These are phyloP conservation scores for Brotula barbata DNA, from an alignment of 2,797 vertebrate species.

Conservation along the genomic window DNA sequence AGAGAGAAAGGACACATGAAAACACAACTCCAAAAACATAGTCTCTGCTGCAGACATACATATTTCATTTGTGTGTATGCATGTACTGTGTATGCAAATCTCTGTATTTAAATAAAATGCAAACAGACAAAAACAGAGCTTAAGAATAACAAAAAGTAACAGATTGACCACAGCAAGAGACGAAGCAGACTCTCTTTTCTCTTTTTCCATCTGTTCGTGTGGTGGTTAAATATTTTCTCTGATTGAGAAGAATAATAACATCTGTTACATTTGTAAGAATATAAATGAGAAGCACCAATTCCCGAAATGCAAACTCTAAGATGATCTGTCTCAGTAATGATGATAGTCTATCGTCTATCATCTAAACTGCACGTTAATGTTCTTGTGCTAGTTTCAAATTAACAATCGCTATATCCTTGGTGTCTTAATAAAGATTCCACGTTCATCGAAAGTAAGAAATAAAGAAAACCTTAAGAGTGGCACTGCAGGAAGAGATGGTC, in stretches of 20 bases:
- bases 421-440: neutral
- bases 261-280: too few relatives aligned
- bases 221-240: too few relatives aligned
- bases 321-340: too few relatives aligned
- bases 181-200: constrained; percentile 25
- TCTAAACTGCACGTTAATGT: neutral
- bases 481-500: constrained; percentile 16
- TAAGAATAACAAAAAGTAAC: constrained; percentile 33
- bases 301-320: too few relatives aligned
- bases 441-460: neutral
- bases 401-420: constrained; percentile 1
- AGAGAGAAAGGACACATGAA: constrained; percentile 11
- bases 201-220: constrained; percentile 17
- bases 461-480: constrained; percentile 19
- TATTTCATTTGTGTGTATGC: neutral
- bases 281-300: too few relatives aligned
- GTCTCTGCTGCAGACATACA: too few relatives aligned
- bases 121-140: constrained; percentile 27
- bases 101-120: constrained; percentile 25
- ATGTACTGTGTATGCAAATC: neutral
- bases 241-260: neutral
- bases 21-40: neutral
- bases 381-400: constrained; percentile 19
- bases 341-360: neutral
- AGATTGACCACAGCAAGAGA: constrained; percentile 34